Conservation (phyloP, 92 coral and sea anemone genomes). For the Nematostella vectensis region DNA sequence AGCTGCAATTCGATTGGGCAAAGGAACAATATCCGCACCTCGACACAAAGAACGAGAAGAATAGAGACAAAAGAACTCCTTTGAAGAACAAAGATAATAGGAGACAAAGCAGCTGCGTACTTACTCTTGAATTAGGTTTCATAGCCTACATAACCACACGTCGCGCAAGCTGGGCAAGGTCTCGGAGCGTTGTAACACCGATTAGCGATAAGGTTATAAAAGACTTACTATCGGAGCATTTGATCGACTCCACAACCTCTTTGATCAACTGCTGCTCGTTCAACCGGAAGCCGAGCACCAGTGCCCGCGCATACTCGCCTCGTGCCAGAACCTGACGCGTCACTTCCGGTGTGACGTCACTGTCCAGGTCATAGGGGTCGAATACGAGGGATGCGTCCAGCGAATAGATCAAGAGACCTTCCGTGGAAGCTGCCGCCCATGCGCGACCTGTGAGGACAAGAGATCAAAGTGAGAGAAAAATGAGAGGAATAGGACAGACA, state of each 20-base stretch:
- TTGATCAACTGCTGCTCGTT: constrained; percentile 72
- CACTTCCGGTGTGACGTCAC: constrained; percentile 72
- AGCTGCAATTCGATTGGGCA: no score
- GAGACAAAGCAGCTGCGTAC: no score
- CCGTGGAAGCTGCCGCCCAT: constrained; percentile 95
- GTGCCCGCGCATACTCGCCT: constrained; percentile 69
- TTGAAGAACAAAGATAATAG: no score
- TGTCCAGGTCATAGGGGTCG: constrained; percentile 88
- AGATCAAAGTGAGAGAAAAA: neutral
- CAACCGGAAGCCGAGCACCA: constrained; percentile 74
- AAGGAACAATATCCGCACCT: no score
- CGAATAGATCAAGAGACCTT: constrained; percentile 83
- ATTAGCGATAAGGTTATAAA: no score
- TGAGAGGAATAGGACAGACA: no score
- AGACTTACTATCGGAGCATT: constrained; percentile 67
- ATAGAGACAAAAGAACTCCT: no score
- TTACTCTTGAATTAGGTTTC: no score
- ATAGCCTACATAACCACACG: no score
- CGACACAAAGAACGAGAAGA: no score
- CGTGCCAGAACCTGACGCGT: constrained; percentile 47
- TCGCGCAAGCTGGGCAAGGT: no score
- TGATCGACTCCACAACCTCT: constrained; percentile 82
- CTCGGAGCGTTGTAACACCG: no score
- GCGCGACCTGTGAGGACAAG: constrained; percentile 64
- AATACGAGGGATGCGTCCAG: constrained; percentile 77